Conservation (phyloP, 2,113 vertebrate species). For the Ophiodon elongatus region DNA sequence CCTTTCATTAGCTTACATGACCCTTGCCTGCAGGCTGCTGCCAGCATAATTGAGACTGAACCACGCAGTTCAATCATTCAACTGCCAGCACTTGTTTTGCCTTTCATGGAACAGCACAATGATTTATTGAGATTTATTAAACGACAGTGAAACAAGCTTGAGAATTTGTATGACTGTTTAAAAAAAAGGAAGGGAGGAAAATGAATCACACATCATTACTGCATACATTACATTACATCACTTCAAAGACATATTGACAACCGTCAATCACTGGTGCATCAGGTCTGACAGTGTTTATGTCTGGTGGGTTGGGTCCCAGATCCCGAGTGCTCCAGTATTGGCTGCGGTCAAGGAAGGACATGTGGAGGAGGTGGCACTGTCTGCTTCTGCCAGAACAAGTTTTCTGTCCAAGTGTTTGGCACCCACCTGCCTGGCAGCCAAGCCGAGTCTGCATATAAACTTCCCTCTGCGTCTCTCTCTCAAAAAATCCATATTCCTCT, state of each 20-base stretch:
- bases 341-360: slow-evolving; percentile 36
- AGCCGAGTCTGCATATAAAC: slow-evolving; percentile 11
- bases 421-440: slow-evolving; percentile 41
- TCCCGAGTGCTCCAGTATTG: slow-evolving; percentile 33
- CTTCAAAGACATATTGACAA: neutral
- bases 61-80: neutral
- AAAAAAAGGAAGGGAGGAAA: neutral
- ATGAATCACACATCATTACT: neutral
- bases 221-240: neutral
- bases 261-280: slow-evolving; percentile 20
- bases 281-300: neutral
- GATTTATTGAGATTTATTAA: neutral
- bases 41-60: slow-evolving; percentile 39
- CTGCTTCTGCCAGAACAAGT: slow-evolving; percentile 37
- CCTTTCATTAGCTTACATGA: slow-evolving; percentile 25
- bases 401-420: slow-evolving; percentile 30
- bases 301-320: slow-evolving; percentile 12
- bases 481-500: slow-evolving; percentile 3
- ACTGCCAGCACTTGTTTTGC: slow-evolving; percentile 1
- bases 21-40: slow-evolving; percentile 31
- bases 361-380: slow-evolving; percentile 42
- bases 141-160: neutral
- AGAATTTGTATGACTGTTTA: neutral
- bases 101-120: neutral
- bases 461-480: slow-evolving; percentile 2